Evolutionary conservation across 1,140 invertebrate species (phyloP).

Genomic region (Apolygus lucorum): DNA sequence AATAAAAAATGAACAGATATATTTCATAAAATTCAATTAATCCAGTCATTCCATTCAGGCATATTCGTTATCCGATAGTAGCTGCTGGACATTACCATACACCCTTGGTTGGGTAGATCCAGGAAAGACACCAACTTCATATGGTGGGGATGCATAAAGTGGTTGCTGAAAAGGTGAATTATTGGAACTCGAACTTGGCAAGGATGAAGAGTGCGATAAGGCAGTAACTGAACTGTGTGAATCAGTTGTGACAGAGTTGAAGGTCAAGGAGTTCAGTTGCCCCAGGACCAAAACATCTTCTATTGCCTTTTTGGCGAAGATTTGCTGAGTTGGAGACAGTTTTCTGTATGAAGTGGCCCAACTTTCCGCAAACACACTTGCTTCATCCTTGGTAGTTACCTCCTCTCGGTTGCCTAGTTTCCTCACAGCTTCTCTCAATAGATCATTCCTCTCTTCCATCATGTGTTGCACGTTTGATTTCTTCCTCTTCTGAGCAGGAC

Average conservation of each 20-base stretch:
- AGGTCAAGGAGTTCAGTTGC: neutral
- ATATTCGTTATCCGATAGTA: too few species aligned
- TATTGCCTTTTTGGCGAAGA: slow-evolving; percentile 7
- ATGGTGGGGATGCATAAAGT: too few species aligned
- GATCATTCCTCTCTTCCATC: neutral
- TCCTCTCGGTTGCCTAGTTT: neutral
- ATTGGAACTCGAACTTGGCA: too few species aligned
- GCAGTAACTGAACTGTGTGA: too few species aligned
- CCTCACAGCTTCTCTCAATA: neutral
- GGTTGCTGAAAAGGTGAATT: too few species aligned
- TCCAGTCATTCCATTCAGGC: neutral
- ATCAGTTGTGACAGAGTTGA: neutral
- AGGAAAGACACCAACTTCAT: too few species aligned
- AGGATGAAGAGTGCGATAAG: too few species aligned
- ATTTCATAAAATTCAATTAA: neutral
- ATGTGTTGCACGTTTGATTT: neutral
- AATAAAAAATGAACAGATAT: neutral
- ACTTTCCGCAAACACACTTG: slow-evolving; percentile 8
- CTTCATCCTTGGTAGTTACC: slow-evolving; percentile 1
- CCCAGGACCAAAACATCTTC: slow-evolving; percentile 9
- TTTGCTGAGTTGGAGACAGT: slow-evolving; percentile 5
- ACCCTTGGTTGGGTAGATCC: too few species aligned
- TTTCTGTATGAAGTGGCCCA: slow-evolving; percentile 8
- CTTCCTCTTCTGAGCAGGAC: slow-evolving; percentile 5
- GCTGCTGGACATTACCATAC: too few species aligned